A percentile compares a stretch with the other conserved stretches of the same genome.
These are phyloP conservation scores for Hybognathus amarus DNA, from an alignment of 2,797 vertebrate species.

Conservation along the genomic window DNA sequence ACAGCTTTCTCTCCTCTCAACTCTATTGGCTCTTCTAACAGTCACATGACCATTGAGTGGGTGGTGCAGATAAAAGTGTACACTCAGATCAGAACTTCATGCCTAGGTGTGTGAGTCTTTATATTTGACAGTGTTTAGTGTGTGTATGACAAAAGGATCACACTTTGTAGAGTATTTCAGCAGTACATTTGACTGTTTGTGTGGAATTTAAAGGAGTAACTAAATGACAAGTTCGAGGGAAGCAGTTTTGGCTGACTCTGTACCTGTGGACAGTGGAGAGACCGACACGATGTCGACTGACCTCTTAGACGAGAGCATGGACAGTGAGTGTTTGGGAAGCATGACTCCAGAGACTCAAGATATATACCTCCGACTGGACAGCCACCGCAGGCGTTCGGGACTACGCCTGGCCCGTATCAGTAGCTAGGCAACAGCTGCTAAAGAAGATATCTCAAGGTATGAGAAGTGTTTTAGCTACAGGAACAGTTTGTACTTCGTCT, in stretches of 20 bases:
- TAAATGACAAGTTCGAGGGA: not conserved
- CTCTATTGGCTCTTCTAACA: conserved; percentile 30
- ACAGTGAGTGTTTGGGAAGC: conserved; percentile 66
- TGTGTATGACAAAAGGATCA: not conserved
- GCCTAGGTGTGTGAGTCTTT: conserved; percentile 28
- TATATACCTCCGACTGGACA: conserved; percentile 77
- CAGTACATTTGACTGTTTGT: conserved; percentile 4
- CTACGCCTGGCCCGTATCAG: conserved; percentile 77
- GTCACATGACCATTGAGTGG: conserved; percentile 51
- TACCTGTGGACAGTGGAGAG: conserved; percentile 2
- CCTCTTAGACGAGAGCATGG: conserved; percentile 52
- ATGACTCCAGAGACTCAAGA: conserved; percentile 73
- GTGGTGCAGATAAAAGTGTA: conserved; percentile 45
- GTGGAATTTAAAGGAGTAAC: conserved; percentile 28
- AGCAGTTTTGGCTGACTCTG: not conserved
- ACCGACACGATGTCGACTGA: conserved; percentile 26
- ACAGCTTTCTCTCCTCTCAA: not conserved
- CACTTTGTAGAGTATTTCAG: not conserved
- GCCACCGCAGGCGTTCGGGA: conserved; percentile 70
- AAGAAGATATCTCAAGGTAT: conserved; percentile 75
- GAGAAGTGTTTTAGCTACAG: not conserved
- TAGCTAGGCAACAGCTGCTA: conserved; percentile 76
- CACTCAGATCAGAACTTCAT: conserved; percentile 29
- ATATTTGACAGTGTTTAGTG: not conserved
- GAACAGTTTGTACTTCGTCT: not conserved